phyloP scores from a whole-genome alignment of 2,797 vertebrate species.

The Todus mexicanus region DNA sequence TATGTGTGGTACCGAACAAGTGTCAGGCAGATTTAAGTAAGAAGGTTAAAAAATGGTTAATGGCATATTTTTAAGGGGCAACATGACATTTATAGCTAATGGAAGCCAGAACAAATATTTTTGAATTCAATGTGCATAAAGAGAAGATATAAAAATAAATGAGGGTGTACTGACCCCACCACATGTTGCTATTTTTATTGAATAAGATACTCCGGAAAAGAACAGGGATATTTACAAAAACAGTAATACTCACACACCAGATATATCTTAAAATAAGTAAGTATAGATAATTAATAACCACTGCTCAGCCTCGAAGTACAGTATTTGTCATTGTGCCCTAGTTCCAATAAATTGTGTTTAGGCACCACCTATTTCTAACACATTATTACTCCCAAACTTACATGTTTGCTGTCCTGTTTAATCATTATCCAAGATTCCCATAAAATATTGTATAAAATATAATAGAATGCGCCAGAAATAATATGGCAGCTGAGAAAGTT shows the following conservation, averaged over 20 bases:
- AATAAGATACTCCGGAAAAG: conserved; percentile 49
- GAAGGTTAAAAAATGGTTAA: not conserved
- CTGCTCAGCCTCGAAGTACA: not conserved
- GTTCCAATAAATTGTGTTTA: not conserved
- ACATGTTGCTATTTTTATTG: conserved; percentile 25
- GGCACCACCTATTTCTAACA: not conserved
- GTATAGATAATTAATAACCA: not conserved
- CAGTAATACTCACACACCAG: not conserved
- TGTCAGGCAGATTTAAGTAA: not conserved
- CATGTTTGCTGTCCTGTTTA: not conserved
- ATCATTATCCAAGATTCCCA: not conserved
- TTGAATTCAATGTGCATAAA: conserved; percentile 14
- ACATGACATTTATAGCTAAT: not conserved
- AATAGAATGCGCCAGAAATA: not conserved
- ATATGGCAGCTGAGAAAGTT: not conserved
- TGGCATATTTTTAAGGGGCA: not conserved
- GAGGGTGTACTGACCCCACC: conserved; percentile 54
- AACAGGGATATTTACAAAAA: not conserved
- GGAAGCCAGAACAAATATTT: conserved; percentile 45
- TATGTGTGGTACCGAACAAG: not conserved
- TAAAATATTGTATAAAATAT: not conserved
- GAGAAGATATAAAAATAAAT: conserved; percentile 66
- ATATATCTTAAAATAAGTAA: not conserved
- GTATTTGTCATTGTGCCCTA: not conserved
- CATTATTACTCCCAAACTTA: not conserved